These are phyloP conservation scores for Ictidomys tridecemlineatus DNA, from an alignment of 2,113 vertebrate species.

Conservation along the genomic window DNA sequence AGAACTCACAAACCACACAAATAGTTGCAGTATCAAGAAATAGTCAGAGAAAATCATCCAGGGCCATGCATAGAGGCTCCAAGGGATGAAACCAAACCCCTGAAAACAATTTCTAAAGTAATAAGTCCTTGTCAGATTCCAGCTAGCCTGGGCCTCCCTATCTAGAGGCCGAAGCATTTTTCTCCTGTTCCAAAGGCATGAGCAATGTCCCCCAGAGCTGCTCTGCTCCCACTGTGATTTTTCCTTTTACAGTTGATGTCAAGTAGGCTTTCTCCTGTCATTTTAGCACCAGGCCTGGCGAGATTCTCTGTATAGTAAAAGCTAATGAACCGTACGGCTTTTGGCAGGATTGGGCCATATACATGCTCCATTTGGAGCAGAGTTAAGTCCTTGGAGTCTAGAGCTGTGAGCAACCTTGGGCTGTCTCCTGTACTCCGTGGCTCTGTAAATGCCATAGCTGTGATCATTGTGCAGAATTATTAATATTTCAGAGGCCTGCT, in stretches of 20 bases:
- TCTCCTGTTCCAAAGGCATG: constrained; percentile 62
- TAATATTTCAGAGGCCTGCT: constrained; percentile 74
- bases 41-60: constrained; percentile 39
- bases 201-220: constrained; percentile 74
- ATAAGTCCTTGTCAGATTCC: constrained; percentile 73
- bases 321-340: constrained; percentile 85
- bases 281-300: constrained; percentile 86
- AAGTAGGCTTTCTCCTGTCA: constrained; percentile 85
- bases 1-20: constrained; percentile 60
- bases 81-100: constrained; percentile 60
- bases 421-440: constrained; percentile 76
- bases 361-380: constrained; percentile 86
- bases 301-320: constrained; percentile 87
- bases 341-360: constrained; percentile 83
- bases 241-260: constrained; percentile 84
- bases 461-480: constrained; percentile 80
- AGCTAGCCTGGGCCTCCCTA: constrained; percentile 29
- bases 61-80: constrained; percentile 48
- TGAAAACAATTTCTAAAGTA: constrained; percentile 59
- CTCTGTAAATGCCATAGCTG: constrained; percentile 81
- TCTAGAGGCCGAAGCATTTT: background rate
- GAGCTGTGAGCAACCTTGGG: constrained; percentile 77
- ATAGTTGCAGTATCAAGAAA: constrained; percentile 56
- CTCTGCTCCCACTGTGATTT: constrained; percentile 73
- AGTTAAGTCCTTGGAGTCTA: constrained; percentile 83